phyloP scores from a whole-genome alignment of 2,888 invertebrate genomes.

The Bembecia ichneumoniformis region DNA sequence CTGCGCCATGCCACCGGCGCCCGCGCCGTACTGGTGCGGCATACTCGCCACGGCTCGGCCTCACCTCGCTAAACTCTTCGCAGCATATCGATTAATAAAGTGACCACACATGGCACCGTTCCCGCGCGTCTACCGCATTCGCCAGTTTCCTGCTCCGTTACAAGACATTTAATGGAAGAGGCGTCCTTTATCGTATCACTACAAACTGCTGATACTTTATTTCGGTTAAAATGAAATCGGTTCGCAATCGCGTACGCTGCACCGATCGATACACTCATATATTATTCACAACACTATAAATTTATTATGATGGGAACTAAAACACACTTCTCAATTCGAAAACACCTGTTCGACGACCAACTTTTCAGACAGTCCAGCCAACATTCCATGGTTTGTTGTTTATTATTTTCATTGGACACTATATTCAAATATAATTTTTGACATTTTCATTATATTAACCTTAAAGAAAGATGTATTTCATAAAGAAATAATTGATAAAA shows the following conservation, averaged over 20 bases:
- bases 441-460: conserved; percentile 12
- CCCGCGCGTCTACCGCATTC: conserved; percentile 19
- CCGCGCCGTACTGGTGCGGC: conserved; percentile 86
- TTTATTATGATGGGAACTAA: conserved; percentile 66
- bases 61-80: conserved; percentile 49
- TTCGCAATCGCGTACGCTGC: conserved; percentile 23
- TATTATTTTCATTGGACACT: conserved; percentile 20
- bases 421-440: conserved; percentile 2
- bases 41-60: conserved; percentile 73
- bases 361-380: conserved; percentile 78
- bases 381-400: conserved; percentile 29
- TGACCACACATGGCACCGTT: conserved; percentile 19
- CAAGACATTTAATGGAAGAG: conserved; percentile 15
- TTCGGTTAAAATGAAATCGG: conserved; percentile 12
- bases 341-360: conserved; percentile 82
- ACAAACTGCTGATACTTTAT: conserved; percentile 7
- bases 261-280: conserved; percentile 60
- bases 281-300: conserved; percentile 64
- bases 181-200: conserved; percentile 23
- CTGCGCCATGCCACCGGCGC: conserved; percentile 79
- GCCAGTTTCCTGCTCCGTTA: conserved; percentile 2
- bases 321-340: conserved; percentile 77
- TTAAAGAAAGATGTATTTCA: conserved; percentile 16
- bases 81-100: conserved; percentile 20
- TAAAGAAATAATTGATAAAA: conserved; percentile 24